Evolutionary conservation across 2,888 invertebrate species (phyloP), one percentile per base, ranked within the genome.

Genomic region (Spicauda simplicius): DNA sequence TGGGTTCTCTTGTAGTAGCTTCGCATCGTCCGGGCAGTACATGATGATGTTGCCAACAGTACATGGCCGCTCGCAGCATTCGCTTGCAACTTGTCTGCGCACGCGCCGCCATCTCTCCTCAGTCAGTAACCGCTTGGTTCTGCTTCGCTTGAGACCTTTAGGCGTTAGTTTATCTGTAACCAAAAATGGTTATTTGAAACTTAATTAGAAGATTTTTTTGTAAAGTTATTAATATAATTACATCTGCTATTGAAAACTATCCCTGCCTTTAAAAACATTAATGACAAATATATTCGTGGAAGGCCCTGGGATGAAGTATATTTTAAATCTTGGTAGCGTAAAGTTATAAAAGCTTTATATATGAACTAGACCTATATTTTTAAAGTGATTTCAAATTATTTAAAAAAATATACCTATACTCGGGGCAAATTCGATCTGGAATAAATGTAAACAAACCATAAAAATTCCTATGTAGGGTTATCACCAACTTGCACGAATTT

Each of bases 1-100:
- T 1, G 90, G 90, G 53, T 85, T 76, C 73, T 90, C 88, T 68
- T 75, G 72, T 1, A 87, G 54, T 0, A 91, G 77, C 67, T 82
- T 84, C 0, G 89, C 82, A 58, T 88, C 84, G 12, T 83, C 77
- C 0, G 89, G 86, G 55, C 91, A 91, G 75, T 91, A 91, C 78
- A 75, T 77, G 52, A 91, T 86, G 68, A 91, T 80, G 67, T 86
- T 85, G 6, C 79, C 84, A 0, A 91, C 82, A 0, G 86, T 88
- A 69, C 91, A 91, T 0, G 90, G 74, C 0, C 74, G 74, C 8
- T 85, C 80, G 66, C 91, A 91, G 72, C 91, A 91, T 62, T 91
- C 87, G 4, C 74, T 79, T 2, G 88, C 90, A 0, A 91, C 85
- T 70, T 90, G 90, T 54, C 91, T 75, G 11, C 86, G 82, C 56